Evolutionary conservation across 2,888 invertebrate species (phyloP), one percentile per base, ranked within the genome.

Genomic region (Troides helena): DNA sequence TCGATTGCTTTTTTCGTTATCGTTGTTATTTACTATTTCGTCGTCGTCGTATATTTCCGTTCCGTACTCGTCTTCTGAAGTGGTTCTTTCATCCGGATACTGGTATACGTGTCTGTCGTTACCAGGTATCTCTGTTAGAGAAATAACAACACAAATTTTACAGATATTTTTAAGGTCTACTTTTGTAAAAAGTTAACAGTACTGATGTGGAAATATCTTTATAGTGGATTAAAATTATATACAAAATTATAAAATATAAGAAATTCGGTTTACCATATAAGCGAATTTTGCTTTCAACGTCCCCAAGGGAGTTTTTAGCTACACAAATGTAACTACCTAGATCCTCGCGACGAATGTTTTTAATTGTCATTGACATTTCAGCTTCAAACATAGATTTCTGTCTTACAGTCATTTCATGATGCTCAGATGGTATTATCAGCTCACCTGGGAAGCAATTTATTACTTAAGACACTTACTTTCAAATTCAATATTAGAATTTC

Each of bases 241-340:
- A 57, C 2, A 10, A 57, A 23, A 57, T 4, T 1, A 8, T 57
- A 21, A 21, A 57, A 57, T 57, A 7, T 10, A 58, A 23, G n/a
- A 23, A 74, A 72, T 73, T 63, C 69, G 30, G 62, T 68, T 94
- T 91, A 98, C 98, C 97, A 85, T 98, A 97, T 77, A 98, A 93
- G 78, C 97, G 94, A 82, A 98, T 97, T 88, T 95, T 97, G 93
- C 97, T 97, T 84, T 98, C 97, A 63, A 97, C 97, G 80, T 97
- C 97, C 6, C 98, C 98, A 5, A 98, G 93, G 1, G 96, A 96
- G 85, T 97, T 97, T 84, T 97, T 97, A 23, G 97, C 97, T 61
- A 97, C 96, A 85, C 98, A 98, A 67, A 95, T 94, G 87, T 98
- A 98, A 66, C 96, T 96, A 66, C 98, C 97, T 62, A 96, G 94